Evolutionary conservation across 2,797 vertebrate genomes (phyloP), one percentile per base, ranked within the genome.

Genomic region (Tauraco hartlaubi): DNA sequence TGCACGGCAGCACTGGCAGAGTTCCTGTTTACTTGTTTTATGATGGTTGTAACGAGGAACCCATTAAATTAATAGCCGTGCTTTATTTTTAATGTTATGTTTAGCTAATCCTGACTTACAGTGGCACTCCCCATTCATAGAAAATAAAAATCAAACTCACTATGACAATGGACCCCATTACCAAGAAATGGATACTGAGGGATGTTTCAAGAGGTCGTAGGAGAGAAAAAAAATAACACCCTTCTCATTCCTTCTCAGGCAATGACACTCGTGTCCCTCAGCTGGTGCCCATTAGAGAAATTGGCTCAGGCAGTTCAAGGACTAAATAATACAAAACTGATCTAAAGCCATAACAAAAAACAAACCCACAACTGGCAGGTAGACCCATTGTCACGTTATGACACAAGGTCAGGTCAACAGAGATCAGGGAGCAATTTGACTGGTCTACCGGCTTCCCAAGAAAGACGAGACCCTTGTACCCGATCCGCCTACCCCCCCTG

Each of bases 11-110:
- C 89, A 71, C 94, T 97, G 96, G 96, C 95, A 96, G 81, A 92
- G 83, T 25, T 97, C 94, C 95, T 97, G 95, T 96, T 97, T 97
- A 97, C 97, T 97, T 96, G 89, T 86, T 97, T 97, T 97, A 97
- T 87, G 94, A 84, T 37, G 95, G 96, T 87, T 96, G 92, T 97
- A 97, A 97, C 9, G 59, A 97, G 95, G 79, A 97, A 39, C 76
- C 93, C 95, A 97, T 97, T 97, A 97, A 97, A 97, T 97, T 97
- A 97, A 97, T 97, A 97, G 97, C 95, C 19, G 9, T 96, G 90
- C 94, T 97, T 96, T 97, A 97, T 96, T 96, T 97, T 97, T 97
- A 97, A 97, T 94, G 95, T 71, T 96, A 93, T 95, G 97, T 97
- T 97, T 97, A 95, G 96, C 95, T 97, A 97, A 97, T 96, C 94